phyloP scores from a whole-genome alignment of 2,888 invertebrate species.

The Nephrotoma appendiculata region DNA sequence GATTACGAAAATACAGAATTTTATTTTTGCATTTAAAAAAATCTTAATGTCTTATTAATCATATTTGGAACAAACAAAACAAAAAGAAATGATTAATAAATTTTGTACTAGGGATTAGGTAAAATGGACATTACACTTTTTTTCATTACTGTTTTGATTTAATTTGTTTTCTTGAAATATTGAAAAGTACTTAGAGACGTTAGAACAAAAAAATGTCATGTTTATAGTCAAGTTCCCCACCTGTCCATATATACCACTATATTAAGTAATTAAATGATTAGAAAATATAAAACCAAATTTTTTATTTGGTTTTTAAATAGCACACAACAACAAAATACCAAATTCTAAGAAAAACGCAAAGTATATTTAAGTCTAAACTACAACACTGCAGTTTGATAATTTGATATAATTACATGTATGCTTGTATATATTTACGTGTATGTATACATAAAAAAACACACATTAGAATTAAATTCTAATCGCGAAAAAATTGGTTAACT shows the following conservation, averaged over 20 bases:
- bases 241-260: background rate
- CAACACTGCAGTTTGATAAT: background rate
- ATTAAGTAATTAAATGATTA: background rate
- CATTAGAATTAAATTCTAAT: background rate
- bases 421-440: background rate
- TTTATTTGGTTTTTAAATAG: background rate
- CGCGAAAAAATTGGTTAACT: background rate
- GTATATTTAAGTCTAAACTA: background rate
- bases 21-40: background rate
- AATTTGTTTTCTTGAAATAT: background rate
- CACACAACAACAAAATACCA: background rate
- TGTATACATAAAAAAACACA: background rate
- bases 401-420: background rate
- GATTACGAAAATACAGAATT: background rate
- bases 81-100: background rate
- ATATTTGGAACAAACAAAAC: background rate
- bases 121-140: background rate
- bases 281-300: background rate
- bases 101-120: background rate
- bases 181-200: background rate
- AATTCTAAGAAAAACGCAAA: background rate
- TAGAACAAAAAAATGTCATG: background rate
- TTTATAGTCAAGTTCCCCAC: background rate
- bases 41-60: background rate
- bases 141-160: background rate